A percentile compares a stretch with the other conserved stretches of the same genome.
phyloP scores from a whole-genome alignment of 2,888 invertebrate genomes.

The Trypoxylon attenuatum region DNA sequence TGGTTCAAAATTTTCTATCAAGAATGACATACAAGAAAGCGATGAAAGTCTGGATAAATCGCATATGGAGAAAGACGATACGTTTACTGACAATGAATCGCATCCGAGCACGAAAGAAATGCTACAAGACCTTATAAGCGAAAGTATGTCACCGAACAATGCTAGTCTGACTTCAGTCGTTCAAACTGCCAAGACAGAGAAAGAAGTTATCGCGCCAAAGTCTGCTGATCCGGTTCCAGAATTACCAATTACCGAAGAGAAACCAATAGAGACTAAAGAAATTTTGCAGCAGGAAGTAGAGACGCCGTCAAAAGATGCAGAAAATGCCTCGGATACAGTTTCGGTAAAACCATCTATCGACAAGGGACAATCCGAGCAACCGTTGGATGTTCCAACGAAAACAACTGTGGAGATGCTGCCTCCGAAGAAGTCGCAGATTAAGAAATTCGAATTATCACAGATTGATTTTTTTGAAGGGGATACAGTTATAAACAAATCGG shows the following conservation, averaged over 20 bases:
- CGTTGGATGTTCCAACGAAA: constrained; percentile 25
- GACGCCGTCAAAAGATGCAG: constrained; percentile 14
- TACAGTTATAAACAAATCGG: constrained; percentile 11
- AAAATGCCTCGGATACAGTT: neutral
- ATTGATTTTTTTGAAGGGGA: constrained; percentile 59
- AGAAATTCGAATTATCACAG: constrained; percentile 69
- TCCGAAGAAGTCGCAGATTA: constrained; percentile 71
- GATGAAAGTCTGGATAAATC: constrained; percentile 9
- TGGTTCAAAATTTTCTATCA: constrained; percentile 17
- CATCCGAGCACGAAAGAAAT: no score
- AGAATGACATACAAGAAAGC: constrained; percentile 8
- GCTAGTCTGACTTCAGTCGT: no score
- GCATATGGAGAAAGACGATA: constrained; percentile 18
- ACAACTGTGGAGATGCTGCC: constrained; percentile 59
- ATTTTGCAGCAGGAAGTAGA: constrained; percentile 1
- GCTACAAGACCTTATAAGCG: no score
- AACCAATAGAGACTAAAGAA: constrained; percentile 11
- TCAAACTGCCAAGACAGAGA: no score
- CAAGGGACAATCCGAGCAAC: constrained; percentile 14
- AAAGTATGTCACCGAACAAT: no score
- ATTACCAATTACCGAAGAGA: constrained; percentile 13
- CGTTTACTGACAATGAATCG: constrained; percentile 15
- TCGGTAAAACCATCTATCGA: constrained; percentile 12
- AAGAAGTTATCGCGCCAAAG: no score
- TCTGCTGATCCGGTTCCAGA: no score